phyloP scores from a whole-genome alignment of 2,113 vertebrate genomes.

The Cygnus buccinator region DNA sequence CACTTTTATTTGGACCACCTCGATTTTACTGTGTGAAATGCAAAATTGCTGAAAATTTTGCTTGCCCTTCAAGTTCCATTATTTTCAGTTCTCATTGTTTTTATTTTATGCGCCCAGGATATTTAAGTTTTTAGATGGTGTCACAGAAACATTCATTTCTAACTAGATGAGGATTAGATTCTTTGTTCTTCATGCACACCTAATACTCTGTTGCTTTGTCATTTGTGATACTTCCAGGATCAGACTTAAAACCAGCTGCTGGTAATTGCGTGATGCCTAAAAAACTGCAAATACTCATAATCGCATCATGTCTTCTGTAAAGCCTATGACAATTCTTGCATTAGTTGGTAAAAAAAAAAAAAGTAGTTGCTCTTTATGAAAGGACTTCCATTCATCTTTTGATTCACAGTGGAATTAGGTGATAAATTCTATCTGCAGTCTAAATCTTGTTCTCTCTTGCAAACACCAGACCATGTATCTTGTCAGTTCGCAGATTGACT shows the following conservation, averaged over 20 bases:
- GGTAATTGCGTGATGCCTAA: neutral
- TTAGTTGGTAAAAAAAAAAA: neutral
- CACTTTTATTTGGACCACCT: neutral
- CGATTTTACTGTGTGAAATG: neutral
- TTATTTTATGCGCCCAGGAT: neutral
- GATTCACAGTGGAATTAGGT: neutral
- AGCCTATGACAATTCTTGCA: neutral
- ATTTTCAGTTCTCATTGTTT: neutral
- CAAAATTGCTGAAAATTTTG: neutral
- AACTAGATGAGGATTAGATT: neutral
- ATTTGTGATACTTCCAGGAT: neutral
- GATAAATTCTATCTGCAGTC: neutral
- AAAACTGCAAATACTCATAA: neutral
- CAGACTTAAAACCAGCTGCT: neutral
- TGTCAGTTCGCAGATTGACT: constrained; percentile 25
- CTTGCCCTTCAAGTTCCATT: neutral
- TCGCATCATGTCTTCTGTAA: neutral
- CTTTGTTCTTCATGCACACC: neutral
- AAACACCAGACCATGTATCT: neutral
- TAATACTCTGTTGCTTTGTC: neutral
- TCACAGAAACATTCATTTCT: neutral
- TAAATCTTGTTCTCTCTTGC: constrained; percentile 19
- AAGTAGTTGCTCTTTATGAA: neutral
- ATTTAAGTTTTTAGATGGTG: neutral
- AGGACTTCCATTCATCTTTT: neutral